Evolutionary conservation across 2,113 vertebrate genomes (phyloP), one percentile per base, ranked within the genome.

Genomic region (Marmota monax): DNA sequence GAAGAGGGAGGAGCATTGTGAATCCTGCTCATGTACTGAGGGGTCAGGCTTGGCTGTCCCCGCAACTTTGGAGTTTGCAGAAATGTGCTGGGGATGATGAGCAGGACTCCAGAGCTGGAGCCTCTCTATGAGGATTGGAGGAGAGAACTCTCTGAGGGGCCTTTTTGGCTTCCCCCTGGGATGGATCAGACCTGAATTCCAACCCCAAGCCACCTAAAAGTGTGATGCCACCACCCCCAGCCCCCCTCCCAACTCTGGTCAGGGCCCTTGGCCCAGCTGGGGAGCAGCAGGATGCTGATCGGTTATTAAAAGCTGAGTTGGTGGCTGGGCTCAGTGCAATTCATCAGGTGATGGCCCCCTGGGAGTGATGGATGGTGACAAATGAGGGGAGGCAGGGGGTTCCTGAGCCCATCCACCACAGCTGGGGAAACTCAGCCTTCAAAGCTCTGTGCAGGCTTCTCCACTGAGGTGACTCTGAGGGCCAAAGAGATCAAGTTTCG

Each of bases 401-500:
- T 98, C 97, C 98, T 97, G 98, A 97, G 58, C 73, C 91, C 92
- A 94, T 98, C 98, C 93, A 9, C 79, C 27, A 92, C 97, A 96
- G 96, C 97, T 96, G 94, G 94, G 29, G 84, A 73, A 97, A 88
- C 79, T 96, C 96, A 56, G 87, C 32, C 67, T 97, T 98, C 98
- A 98, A 98, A 98, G 96, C 90, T 77, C 61, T 14, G 0, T 18
- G n/a, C 58, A 61, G 69, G 72, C 76, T 76, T 45, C 92, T 93
- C 78, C 39, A 42, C n/a, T 42, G 97, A 96, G 98, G 98, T 98
- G 97, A 98, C 5, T 5, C 1, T 0, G 97, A 98, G 98, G 97
- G 98, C 98, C 98, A 98, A 78, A 87, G 94, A 53, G 98, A 98
- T 99, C 98, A 27, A 84, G 86, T 99, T 99, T 98, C 98, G 0